A percentile compares a stretch with the other conserved stretches of the same genome.
phyloP scores from a whole-genome alignment of 2,113 vertebrate species.

The Actenoides hombroni region DNA sequence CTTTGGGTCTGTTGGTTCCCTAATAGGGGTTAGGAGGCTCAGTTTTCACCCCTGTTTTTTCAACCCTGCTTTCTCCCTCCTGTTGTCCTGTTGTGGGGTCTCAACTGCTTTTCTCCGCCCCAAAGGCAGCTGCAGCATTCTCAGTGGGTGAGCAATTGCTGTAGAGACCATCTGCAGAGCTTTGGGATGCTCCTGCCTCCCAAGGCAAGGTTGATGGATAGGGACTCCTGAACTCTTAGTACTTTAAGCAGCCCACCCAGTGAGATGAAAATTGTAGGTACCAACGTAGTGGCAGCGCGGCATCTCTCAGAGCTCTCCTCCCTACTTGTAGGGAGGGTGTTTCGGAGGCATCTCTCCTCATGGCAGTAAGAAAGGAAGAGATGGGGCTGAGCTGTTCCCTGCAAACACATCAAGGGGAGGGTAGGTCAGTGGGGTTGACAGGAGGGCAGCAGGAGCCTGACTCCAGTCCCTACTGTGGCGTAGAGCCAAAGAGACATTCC shows the following conservation, averaged over 20 bases:
- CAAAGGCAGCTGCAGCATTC: not conserved
- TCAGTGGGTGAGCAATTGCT: constrained; percentile 31
- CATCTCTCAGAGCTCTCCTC: not conserved
- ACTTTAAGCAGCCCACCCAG: not conserved
- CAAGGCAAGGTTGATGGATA: not conserved
- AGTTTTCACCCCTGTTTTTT: not conserved
- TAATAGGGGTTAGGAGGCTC: not conserved
- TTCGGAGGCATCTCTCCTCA: not conserved
- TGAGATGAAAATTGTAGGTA: not conserved
- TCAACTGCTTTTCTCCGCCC: not conserved
- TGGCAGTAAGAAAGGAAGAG: not conserved
- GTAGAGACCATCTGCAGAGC: constrained; percentile 26
- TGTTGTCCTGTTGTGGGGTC: not conserved
- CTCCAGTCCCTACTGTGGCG: fast-evolving
- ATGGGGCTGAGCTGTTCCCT: not conserved
- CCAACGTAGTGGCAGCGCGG: fast-evolving
- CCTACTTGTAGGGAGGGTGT: not conserved
- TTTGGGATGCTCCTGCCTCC: constrained; percentile 35
- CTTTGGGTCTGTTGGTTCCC: not conserved
- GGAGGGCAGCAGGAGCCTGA: not conserved
- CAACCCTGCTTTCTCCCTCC: not conserved
- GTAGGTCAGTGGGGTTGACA: fast-evolving
- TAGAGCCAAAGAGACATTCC: not conserved
- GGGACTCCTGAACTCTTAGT: not conserved
- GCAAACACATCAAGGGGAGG: not conserved